Evolutionary conservation across 2,113 vertebrate species (phyloP), one percentile per base, ranked within the genome.

Genomic region (Phaetusa simplex): DNA sequence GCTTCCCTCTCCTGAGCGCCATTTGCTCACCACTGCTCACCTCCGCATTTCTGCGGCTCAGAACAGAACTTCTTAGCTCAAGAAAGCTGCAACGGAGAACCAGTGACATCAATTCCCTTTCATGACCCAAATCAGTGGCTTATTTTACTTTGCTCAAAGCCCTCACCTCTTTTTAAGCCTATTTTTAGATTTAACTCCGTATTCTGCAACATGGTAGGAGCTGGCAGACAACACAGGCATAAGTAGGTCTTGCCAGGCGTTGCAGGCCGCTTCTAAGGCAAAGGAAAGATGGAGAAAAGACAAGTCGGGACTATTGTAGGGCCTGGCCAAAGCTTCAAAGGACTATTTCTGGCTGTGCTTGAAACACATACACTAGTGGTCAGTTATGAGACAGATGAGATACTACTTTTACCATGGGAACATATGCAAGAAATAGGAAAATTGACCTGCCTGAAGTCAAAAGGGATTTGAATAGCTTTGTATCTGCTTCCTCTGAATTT

Each of bases 41-140:
- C 72, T 79, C 80, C 3, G 10, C 56, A 8, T 65, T 49, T 58
- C 53, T 58, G 22, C 4, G 2, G 50, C 77, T 81, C 86, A 74
- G 70, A 88, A 67, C 69, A 85, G 88, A 91, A 88, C 72, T 73
- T 50, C 52, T 29, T 3, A n/a, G 45, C 82, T 88, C 49, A 58
- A 70, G 78, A 65, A 90, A 94, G 83, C 91, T 84, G 91, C 77
- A 87, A 58, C 1, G 1, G 85, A 94, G 93, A 95, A 95, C 95
- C 74, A 94, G 89, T 88, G 95, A 93, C 93, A 95, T 94, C 87
- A 88, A 95, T 95, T 96, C 93, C 78, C 74, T 83, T 86, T 95
- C 95, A 91, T 95, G 95, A 95, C 97, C 96, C 96, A 97, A 85
- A 97, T 97, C 96, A 69, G 93, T 91, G 95, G 84, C 95, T 96